Evolutionary conservation across 23 tunicate species (phyloP).

Genomic region (Diplosoma virens): DNA sequence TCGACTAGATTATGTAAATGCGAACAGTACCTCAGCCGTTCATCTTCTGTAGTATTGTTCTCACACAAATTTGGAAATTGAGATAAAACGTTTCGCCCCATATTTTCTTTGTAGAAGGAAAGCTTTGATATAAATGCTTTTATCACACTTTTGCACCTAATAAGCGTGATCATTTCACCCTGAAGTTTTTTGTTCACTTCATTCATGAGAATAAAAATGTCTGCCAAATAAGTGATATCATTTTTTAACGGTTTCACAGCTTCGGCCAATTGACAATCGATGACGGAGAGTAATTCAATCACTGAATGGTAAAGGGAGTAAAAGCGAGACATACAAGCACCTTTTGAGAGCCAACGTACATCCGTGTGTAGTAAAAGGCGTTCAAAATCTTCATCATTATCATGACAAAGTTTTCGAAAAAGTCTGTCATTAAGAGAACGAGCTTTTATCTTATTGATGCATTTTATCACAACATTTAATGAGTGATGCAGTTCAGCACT

Average conservation of each 20-base stretch:
- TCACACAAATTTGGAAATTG: slow-evolving; percentile 29
- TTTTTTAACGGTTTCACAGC: slow-evolving; percentile 27
- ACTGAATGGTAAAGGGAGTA: slow-evolving; percentile 44
- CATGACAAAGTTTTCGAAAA: slow-evolving; percentile 28
- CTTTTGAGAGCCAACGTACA: slow-evolving; percentile 53
- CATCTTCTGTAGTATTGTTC: slow-evolving; percentile 27
- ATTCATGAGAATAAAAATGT: slow-evolving; percentile 35
- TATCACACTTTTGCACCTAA: slow-evolving; percentile 29
- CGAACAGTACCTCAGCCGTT: not conserved
- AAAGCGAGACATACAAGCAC: slow-evolving; percentile 33
- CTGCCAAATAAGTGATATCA: slow-evolving; percentile 43
- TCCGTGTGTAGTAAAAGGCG: slow-evolving; percentile 25
- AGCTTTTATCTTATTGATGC: slow-evolving; percentile 40
- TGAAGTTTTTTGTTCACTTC: too few relatives aligned
- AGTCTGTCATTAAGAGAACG: slow-evolving; percentile 16
- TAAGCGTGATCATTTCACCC: slow-evolving; percentile 45
- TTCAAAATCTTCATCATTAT: slow-evolving; percentile 49
- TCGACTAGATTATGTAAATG: slow-evolving; percentile 8
- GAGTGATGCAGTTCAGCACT: slow-evolving; percentile 33
- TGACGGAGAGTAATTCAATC: slow-evolving; percentile 30
- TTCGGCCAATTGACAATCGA: slow-evolving; percentile 39
- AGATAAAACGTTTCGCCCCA: not conserved
- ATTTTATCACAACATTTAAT: slow-evolving; percentile 24
- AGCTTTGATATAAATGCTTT: slow-evolving; percentile 20
- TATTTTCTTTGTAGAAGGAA: slow-evolving; percentile 15